These are phyloP conservation scores for Lepilemur septentrionalis DNA, from an alignment of 2,797 vertebrate genomes.

Conservation along the genomic window DNA sequence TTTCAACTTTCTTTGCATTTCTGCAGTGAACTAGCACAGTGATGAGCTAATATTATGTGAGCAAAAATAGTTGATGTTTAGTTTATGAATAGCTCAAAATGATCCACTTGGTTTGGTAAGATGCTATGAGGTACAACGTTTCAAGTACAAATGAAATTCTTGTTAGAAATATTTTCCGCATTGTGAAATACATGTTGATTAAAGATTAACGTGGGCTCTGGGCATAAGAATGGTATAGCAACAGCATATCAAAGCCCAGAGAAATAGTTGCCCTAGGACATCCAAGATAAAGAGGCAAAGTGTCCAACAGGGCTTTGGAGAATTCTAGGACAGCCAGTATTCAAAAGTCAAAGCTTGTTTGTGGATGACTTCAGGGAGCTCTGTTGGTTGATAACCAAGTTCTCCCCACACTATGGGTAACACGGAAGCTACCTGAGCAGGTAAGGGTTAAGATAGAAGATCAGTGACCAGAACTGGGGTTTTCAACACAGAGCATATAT, in stretches of 20 bases:
- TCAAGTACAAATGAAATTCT: background rate
- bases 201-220: background rate
- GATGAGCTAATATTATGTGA: background rate
- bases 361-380: background rate
- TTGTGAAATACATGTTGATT: constrained; percentile 9
- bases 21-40: background rate
- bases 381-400: background rate
- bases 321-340: background rate
- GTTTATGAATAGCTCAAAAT: constrained; percentile 37
- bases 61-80: constrained; percentile 5
- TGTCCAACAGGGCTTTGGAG: background rate
- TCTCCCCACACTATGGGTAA: background rate
- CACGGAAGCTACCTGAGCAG: background rate
- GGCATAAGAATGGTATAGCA: background rate
- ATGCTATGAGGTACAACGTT: background rate
- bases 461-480: background rate
- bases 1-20: constrained; percentile 22
- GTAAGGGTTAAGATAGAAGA: background rate
- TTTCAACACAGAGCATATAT: background rate
- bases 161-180: background rate
- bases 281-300: background rate
- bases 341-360: background rate
- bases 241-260: background rate
- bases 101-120: background rate
- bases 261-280: background rate